A percentile compares a stretch with the other conserved stretches of the same genome.
phyloP scores from a whole-genome alignment of 2,797 vertebrate species.

The Perodicticus potto region DNA sequence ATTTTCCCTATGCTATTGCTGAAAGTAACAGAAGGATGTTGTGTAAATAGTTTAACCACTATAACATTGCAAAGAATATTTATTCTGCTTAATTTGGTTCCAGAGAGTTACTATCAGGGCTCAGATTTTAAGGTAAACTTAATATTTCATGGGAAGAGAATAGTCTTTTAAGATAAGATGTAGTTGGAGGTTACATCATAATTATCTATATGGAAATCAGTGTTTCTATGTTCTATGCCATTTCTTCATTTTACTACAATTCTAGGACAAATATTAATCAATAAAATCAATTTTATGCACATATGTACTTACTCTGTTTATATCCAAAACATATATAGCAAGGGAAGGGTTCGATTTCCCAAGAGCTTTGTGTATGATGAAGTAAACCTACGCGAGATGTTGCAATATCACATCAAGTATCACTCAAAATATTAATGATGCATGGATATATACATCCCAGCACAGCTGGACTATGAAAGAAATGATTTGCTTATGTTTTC shows the following conservation, averaged over 20 bases:
- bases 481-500: slow-evolving; percentile 4
- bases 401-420: not conserved
- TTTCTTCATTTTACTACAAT: slow-evolving; percentile 15
- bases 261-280: not conserved
- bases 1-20: slow-evolving; percentile 62
- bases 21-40: slow-evolving; percentile 43
- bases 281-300: slow-evolving; percentile 43
- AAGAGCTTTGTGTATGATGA: slow-evolving; percentile 26
- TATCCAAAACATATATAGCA: not conserved
- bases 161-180: slow-evolving; percentile 50
- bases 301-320: slow-evolving; percentile 55
- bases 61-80: slow-evolving; percentile 47
- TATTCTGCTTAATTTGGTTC: slow-evolving; percentile 40
- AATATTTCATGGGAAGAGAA: slow-evolving; percentile 22
- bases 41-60: slow-evolving; percentile 42
- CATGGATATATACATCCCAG: not conserved
- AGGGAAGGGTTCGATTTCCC: not conserved
- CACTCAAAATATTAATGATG: slow-evolving; percentile 55
- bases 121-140: slow-evolving; percentile 21
- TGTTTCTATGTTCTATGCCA: not conserved
- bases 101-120: slow-evolving; percentile 9
- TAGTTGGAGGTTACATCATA: not conserved
- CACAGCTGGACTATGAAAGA: slow-evolving; percentile 16
- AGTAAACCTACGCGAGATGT: not conserved
- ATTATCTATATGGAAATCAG: not conserved